Conservation (phyloP, 2,888 invertebrate species). For the Enchytraeus crypticus region DNA sequence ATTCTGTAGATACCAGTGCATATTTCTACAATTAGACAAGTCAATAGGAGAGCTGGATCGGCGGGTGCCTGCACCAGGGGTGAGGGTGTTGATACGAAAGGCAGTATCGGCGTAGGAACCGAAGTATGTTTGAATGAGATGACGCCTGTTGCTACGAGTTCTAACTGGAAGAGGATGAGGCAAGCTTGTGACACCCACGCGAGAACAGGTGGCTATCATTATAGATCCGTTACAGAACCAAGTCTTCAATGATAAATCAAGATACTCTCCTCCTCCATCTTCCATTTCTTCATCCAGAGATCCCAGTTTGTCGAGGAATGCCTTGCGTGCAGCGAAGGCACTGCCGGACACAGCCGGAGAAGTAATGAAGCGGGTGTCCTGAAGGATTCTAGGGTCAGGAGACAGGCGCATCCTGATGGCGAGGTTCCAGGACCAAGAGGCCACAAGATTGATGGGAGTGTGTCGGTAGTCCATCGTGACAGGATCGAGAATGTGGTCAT, state of each 20-base stretch:
- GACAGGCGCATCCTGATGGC: constrained; percentile 12
- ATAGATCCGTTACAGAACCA: constrained; percentile 21
- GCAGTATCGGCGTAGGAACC: constrained; percentile 3
- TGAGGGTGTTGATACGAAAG: no score
- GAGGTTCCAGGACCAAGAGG: constrained; percentile 22
- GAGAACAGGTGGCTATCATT: constrained; percentile 24
- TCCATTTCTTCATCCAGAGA: constrained; percentile 11
- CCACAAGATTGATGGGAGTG: constrained; percentile 13
- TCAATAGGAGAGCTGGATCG: no score
- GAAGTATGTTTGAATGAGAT: constrained; percentile 23
- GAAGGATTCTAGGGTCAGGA: neutral
- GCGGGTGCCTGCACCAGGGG: no score
- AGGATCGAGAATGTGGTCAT: constrained; percentile 22
- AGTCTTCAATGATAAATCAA: constrained; percentile 12
- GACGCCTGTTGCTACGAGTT: constrained; percentile 15
- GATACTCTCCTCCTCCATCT: constrained; percentile 13
- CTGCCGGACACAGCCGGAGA: constrained; percentile 17
- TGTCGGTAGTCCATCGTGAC: constrained; percentile 20
- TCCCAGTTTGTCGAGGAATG: constrained; percentile 11
- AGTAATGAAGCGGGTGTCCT: neutral
- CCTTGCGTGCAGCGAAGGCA: constrained; percentile 12
- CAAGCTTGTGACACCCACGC: constrained; percentile 25
- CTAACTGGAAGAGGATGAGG: constrained; percentile 21
- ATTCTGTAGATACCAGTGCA: constrained; percentile 24
- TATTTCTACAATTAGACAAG: no score